Percentiles rank a stretch among this genome's conserved stretches.
Evolutionary conservation across 2,797 vertebrate genomes (phyloP).

Genomic region (Mycteria americana): DNA sequence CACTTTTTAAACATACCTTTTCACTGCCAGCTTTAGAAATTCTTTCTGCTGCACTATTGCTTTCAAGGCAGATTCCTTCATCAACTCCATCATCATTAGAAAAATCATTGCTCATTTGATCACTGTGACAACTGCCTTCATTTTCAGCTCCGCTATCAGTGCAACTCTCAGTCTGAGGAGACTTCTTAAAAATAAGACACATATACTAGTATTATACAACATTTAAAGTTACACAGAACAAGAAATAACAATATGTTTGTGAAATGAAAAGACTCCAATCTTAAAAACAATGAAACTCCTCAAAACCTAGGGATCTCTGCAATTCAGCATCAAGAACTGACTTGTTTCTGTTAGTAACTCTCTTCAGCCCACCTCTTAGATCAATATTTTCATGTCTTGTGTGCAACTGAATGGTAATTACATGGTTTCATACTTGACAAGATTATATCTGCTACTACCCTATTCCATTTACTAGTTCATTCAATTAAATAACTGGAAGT

Average conservation of each 20-base stretch:
- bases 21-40: slow-evolving; percentile 85
- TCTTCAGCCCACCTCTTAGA: not conserved
- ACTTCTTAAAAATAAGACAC: slow-evolving; percentile 84
- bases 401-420: not conserved
- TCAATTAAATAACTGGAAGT: not conserved
- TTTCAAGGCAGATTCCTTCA: slow-evolving; percentile 98
- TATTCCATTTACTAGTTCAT: not conserved
- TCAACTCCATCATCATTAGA: slow-evolving; percentile 96
- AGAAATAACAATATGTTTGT: not conserved
- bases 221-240: not conserved
- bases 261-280: not conserved
- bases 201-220: slow-evolving; percentile 3
- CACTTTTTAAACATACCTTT: slow-evolving; percentile 79
- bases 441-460: not conserved
- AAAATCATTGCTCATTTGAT: slow-evolving; percentile 99
- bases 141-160: slow-evolving; percentile 99
- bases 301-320: not conserved
- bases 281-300: not conserved
- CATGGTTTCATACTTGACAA: not conserved
- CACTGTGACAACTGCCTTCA: slow-evolving; percentile 99
- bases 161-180: slow-evolving; percentile 97
- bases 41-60: slow-evolving; percentile 86
- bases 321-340: not conserved
- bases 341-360: not conserved
- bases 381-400: not conserved